Evolutionary conservation across 2,888 invertebrate genomes (phyloP), one percentile per base, ranked within the genome.

Genomic region (Phorcus lineatus): DNA sequence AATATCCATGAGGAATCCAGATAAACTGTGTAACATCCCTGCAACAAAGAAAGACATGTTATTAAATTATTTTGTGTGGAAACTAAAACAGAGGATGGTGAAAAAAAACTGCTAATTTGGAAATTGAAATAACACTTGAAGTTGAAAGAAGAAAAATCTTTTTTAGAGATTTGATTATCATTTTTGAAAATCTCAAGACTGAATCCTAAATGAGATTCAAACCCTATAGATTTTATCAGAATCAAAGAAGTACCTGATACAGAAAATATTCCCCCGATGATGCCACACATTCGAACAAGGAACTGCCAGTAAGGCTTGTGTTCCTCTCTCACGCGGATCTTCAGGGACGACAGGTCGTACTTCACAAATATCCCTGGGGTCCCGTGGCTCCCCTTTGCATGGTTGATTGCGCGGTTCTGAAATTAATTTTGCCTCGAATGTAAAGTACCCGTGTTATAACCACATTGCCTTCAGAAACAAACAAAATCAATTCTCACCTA

Each of bases 351-450:
- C 94, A 97, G 96, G 90, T 99, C 98, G 92, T 99, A 99, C 93
- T 98, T 98, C 88, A 99, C 96, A 92, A 97, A 98, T 85, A 99
- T 96, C 28, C 99, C 99, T 0, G 98, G 97, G 24, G 97, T 96
- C 0, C 98, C 98, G 91, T 98, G 98, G 19, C 97, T 97, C 36
- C 97, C 98, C 91, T 95, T 95, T 16, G 90, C 87, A 87, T 95
- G 94, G 85, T 94, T 95, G 78, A 98, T 96, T 0, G 96, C 96
- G 85, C 98, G 95, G 88, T 96, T 95, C 91, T 98, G 86, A 19
- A 87, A 87, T 9, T 47, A n/a, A n/a, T n/a, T n/a, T n/a, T n/a
- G n/a, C n/a, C n/a, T n/a, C n/a, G n/a, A n/a, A n/a, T n/a, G n/a
- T n/a, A 36, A 36, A 36, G 36, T 6, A 36, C 36, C 36, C 3